Evolutionary conservation across 2,888 invertebrate species (phyloP), one percentile per base, ranked within the genome.

Genomic region (Euplexia lucipara): DNA sequence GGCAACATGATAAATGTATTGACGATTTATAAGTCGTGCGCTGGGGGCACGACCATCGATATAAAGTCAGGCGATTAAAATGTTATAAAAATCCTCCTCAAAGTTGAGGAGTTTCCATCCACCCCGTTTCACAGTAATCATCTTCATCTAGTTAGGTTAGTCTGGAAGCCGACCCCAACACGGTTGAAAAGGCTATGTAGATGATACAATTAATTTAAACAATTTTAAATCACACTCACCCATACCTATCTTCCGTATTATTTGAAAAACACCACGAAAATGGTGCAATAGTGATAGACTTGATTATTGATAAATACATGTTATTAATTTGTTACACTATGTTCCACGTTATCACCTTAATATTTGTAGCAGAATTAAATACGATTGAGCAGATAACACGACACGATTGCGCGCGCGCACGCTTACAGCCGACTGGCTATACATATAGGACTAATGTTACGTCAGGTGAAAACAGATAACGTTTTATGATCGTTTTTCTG

Each of bases 201-300:
- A n/a, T 45, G 14, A n/a, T 5, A 5, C 5, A n/a, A 26, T 22
- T 5, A 16, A n/a, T 22, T 12, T 22, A 12, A 52, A 39, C 12
- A 39, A 8, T 12, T 16, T 5, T 16, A 18, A 9, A 51, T 8
- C 10, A 22, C 42, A 73, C 76, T 81, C 54, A 70, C 51, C 88
- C 89, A 66, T 87, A 89, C 68, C 75, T 80, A 5, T 85, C 85
- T 51, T 92, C 91, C n/a, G 85, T 87, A 1, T 78, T 80, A 42
- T 83, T 83, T 2, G 86, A 71, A 57, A 91, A 91, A 84, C 94
- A 94, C 90, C 92, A 92, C 0, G 91, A 89, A 56, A 94, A 91
- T 10, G 93, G 92, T 6, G 92, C 89, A 52, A 92, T 82, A 82
- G 89, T 59, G 16, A 71, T 48, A 16, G 81, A 85, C 74, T 82